Conservation (phyloP, 2,113 vertebrate genomes). For the Neodontobutis hainanensis region DNA sequence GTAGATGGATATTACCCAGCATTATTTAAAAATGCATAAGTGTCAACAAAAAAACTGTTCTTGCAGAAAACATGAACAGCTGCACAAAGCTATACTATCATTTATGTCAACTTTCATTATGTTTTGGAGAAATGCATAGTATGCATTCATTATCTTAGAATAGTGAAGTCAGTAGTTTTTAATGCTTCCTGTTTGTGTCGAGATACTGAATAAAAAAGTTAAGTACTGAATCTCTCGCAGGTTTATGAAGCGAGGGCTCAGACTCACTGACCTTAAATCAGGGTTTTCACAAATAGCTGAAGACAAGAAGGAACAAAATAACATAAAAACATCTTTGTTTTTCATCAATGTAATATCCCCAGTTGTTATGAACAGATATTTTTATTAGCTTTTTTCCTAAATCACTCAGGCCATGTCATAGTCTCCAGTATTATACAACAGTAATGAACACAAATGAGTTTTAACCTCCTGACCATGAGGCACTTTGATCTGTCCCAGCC, state of each 20-base stretch:
- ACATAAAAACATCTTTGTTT: slow-evolving; percentile 26
- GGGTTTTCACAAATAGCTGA: slow-evolving; percentile 8
- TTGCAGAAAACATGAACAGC: slow-evolving; percentile 3
- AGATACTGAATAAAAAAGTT: slow-evolving; percentile 16
- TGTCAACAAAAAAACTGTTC: not conserved
- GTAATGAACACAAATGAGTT: slow-evolving; percentile 30
- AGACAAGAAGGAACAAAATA: slow-evolving; percentile 7
- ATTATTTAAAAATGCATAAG: not conserved
- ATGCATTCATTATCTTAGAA: slow-evolving; percentile 9
- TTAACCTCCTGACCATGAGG: slow-evolving; percentile 32
- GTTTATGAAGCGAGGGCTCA: slow-evolving; percentile 15
- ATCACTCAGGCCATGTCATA: slow-evolving; percentile 22
- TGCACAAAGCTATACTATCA: not conserved
- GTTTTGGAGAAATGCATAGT: not conserved
- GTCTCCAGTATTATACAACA: slow-evolving; percentile 24
- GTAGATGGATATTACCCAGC: slow-evolving; percentile 19
- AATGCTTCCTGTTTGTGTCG: not conserved
- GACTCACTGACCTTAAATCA: slow-evolving; percentile 36
- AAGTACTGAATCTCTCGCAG: slow-evolving; percentile 9
- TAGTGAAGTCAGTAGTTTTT: slow-evolving; percentile 10
- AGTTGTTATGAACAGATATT: not conserved
- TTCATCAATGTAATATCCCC: slow-evolving; percentile 20
- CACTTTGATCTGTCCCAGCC: slow-evolving; percentile 27
- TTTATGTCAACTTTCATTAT: not conserved
- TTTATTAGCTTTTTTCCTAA: not conserved